Evolutionary conservation across 2,113 vertebrate species (phyloP).

Genomic region (Mirounga angustirostris): DNA sequence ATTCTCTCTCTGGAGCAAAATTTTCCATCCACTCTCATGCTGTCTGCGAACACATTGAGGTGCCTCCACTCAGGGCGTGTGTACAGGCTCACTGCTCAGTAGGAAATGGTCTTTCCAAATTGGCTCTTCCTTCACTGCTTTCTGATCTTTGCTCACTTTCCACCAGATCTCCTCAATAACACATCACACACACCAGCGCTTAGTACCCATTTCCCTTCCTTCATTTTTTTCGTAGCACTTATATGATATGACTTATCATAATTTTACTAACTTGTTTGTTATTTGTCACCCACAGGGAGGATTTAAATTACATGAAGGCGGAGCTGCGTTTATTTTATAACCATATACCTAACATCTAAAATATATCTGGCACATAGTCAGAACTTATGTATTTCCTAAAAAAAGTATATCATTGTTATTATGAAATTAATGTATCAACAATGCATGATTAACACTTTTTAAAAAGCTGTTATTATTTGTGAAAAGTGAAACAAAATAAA

Average conservation of each 20-base stretch:
- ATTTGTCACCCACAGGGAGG: neutral
- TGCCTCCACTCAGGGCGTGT: fast-evolving
- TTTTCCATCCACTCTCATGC: neutral
- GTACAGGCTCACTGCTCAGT: fast-evolving
- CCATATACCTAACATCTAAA: neutral
- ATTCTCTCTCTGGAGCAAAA: neutral
- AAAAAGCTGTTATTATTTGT: neutral
- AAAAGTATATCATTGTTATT: neutral
- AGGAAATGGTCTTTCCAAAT: neutral
- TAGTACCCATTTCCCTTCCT: fast-evolving
- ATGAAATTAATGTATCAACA: neutral
- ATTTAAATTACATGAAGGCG: neutral
- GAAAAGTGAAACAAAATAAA: neutral
- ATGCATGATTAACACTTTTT: neutral
- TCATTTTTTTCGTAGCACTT: neutral
- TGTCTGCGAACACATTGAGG: neutral
- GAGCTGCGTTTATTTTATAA: neutral
- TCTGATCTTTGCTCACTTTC: too few relatives aligned
- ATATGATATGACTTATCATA: neutral
- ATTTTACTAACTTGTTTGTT: neutral
- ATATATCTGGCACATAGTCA: too few relatives aligned
- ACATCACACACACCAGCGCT: fast-evolving
- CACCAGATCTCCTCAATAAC: neutral
- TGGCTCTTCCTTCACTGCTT: neutral
- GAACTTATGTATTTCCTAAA: neutral